phyloP scores from a whole-genome alignment of 2,797 vertebrate genomes.

The Tangara arthus region DNA sequence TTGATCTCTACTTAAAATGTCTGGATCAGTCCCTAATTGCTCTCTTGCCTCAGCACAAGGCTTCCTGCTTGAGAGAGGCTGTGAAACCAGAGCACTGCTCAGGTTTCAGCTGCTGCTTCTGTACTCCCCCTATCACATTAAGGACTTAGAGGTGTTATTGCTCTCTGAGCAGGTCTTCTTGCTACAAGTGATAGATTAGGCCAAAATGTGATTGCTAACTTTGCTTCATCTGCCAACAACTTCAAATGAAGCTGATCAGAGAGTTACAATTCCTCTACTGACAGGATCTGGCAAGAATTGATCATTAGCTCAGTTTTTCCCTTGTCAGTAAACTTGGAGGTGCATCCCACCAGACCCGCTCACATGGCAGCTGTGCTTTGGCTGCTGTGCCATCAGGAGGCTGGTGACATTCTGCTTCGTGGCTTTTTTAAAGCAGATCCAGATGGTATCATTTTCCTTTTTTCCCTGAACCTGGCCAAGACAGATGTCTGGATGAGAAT shows the following conservation, averaged over 20 bases:
- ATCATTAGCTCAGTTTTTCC: slow-evolving; percentile 32
- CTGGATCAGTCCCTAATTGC: background rate
- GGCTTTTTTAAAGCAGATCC: background rate
- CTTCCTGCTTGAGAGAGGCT: background rate
- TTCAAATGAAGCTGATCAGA: background rate
- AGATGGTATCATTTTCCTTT: slow-evolving; percentile 10
- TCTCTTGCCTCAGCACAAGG: background rate
- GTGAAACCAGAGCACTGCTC: background rate
- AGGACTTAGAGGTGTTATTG: background rate
- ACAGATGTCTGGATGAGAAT: background rate
- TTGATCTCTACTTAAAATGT: background rate
- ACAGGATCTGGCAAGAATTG: background rate
- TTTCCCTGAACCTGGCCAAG: background rate
- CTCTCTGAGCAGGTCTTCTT: background rate
- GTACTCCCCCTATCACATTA: background rate
- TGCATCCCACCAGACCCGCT: background rate
- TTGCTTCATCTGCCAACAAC: background rate
- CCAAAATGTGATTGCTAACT: background rate
- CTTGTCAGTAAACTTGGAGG: background rate
- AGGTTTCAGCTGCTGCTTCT: background rate
- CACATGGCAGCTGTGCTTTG: background rate
- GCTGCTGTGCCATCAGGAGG: background rate
- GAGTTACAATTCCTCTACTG: background rate
- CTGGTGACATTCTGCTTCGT: background rate
- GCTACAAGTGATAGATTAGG: background rate